Evolutionary conservation across 2,113 vertebrate genomes (phyloP).

Genomic region (Callorhinus ursinus): DNA sequence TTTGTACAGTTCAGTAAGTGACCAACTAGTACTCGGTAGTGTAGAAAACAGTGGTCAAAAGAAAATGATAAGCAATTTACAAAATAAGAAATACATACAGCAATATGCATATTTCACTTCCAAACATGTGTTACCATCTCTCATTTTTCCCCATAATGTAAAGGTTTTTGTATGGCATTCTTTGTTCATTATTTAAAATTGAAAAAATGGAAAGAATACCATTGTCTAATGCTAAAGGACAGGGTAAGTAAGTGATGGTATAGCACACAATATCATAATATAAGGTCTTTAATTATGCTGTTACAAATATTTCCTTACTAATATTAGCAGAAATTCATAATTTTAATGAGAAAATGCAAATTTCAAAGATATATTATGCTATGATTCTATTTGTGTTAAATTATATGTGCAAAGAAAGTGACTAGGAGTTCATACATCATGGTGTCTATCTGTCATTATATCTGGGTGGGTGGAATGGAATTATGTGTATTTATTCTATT

Average conservation of each 20-base stretch:
- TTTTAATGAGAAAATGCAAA: background rate
- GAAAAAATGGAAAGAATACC: background rate
- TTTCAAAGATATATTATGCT: background rate
- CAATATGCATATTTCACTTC: background rate
- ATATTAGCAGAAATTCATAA: background rate
- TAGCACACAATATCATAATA: background rate
- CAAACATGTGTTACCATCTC: background rate
- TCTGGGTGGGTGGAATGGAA: background rate
- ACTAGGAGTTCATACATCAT: background rate
- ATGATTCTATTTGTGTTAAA: background rate
- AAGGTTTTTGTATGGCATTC: background rate
- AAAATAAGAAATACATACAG: background rate
- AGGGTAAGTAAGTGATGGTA: background rate
- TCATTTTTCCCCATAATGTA: background rate
- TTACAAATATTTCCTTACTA: background rate
- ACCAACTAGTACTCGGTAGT: background rate
- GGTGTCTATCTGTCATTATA: background rate
- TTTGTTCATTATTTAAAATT: background rate
- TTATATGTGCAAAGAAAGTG: background rate
- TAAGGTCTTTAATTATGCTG: background rate
- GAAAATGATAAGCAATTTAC: background rate
- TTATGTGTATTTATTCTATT: background rate
- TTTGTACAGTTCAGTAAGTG: background rate
- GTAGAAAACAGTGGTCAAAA: background rate
- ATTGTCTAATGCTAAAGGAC: background rate